A percentile compares a stretch with the other conserved stretches of the same genome.
Evolutionary conservation across 37 sponge, comb jelly and placozoan genomes (phyloP).

Genomic region (Beroe ovata): DNA sequence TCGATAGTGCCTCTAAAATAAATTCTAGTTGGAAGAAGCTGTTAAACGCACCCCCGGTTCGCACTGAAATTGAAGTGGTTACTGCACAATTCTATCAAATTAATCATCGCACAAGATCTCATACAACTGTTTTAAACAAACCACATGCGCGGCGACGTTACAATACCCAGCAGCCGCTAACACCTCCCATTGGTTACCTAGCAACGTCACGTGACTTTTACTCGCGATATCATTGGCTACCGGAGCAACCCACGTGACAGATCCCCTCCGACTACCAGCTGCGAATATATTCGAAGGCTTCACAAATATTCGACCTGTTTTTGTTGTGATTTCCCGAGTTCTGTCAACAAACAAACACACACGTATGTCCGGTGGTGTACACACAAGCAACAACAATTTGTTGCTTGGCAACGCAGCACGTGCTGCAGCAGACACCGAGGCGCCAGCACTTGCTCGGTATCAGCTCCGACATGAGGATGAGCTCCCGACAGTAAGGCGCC

Average conservation of each 20-base stretch:
- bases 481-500: background rate
- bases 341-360: constrained; percentile 50
- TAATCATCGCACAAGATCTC: background rate
- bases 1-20: too few relatives aligned
- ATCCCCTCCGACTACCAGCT: background rate
- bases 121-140: background rate
- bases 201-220: background rate
- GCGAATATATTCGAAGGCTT: background rate
- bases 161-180: background rate
- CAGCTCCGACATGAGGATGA: background rate
- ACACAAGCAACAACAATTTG: background rate
- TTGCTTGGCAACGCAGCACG: background rate
- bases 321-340: constrained; percentile 20
- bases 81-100: too few relatives aligned
- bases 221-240: background rate
- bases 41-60: too few relatives aligned
- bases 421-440: background rate
- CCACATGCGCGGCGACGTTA: too few relatives aligned
- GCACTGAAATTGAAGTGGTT: too few relatives aligned
- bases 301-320: constrained; percentile 17
- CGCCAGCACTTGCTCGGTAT: background rate
- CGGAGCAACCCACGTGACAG: background rate
- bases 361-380: background rate
- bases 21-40: too few relatives aligned
- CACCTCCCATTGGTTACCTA: background rate